A percentile compares a stretch with the other conserved stretches of the same genome.
Evolutionary conservation across 92 coral and sea anemone species (phyloP).

Genomic region (Micromussa lordhowensis): DNA sequence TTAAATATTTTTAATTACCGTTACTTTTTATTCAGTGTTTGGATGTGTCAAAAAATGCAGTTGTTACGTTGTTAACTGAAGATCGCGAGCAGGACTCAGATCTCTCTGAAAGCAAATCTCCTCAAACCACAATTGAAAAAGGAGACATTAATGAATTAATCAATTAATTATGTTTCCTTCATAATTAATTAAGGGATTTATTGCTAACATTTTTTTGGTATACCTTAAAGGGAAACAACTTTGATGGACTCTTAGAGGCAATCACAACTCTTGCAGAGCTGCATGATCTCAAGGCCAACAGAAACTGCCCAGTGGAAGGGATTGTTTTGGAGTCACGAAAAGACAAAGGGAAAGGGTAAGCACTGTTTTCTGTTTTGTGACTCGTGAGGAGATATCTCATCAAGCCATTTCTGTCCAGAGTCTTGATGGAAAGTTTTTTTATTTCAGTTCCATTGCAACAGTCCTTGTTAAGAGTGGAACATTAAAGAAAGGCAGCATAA

Average conservation of each 20-base stretch:
- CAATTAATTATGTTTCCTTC: no score
- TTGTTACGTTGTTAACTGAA: no score
- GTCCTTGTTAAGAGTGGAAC: slow-evolving; percentile 88
- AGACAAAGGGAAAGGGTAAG: slow-evolving; percentile 89
- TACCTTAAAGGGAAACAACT: slow-evolving; percentile 72
- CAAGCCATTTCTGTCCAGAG: neutral
- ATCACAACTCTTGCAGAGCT: slow-evolving; percentile 88
- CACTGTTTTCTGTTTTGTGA: neutral
- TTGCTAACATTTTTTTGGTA: neutral
- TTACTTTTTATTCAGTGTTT: no score
- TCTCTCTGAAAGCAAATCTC: no score
- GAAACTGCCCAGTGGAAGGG: slow-evolving; percentile 78
- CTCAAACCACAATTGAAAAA: no score
- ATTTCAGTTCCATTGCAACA: slow-evolving; percentile 87
- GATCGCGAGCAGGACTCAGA: no score
- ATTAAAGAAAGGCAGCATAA: slow-evolving; percentile 77
- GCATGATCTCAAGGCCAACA: slow-evolving; percentile 75
- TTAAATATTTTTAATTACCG: no score
- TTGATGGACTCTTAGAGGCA: slow-evolving; percentile 86
- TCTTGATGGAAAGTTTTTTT: neutral
- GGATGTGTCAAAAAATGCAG: no score
- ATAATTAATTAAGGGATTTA: no score
- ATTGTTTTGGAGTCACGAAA: slow-evolving; percentile 87
- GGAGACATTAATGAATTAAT: no score
- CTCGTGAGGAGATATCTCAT: neutral